These are phyloP conservation scores for Alloplasta piceator DNA, from an alignment of 2,888 invertebrate species.

Conservation along the genomic window DNA sequence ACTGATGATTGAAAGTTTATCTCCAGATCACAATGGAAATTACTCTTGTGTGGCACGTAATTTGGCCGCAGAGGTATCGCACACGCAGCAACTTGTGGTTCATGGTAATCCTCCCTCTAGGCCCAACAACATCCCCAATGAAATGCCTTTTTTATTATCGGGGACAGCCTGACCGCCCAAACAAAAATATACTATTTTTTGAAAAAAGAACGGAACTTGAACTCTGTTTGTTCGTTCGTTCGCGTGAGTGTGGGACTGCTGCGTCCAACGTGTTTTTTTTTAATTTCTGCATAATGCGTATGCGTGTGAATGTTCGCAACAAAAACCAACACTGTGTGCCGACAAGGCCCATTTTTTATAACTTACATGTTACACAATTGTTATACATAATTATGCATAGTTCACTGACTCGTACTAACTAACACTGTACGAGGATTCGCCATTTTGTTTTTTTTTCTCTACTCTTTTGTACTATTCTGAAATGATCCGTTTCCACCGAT, in stretches of 20 bases:
- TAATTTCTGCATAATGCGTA: constrained; percentile 59
- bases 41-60: constrained; percentile 90
- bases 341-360: constrained; percentile 4
- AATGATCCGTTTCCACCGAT: constrained; percentile 19
- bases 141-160: constrained; percentile 67
- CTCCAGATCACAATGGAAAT: constrained; percentile 91
- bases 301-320: constrained; percentile 65
- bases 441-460: background rate
- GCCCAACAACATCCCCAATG: constrained; percentile 70
- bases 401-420: background rate
- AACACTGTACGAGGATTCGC: constrained; percentile 19
- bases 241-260: constrained; percentile 67
- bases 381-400: background rate
- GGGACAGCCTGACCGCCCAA: constrained; percentile 78
- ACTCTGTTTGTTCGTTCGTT: constrained; percentile 69
- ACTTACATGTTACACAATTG: constrained; percentile 11
- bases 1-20: constrained; percentile 90
- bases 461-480: constrained; percentile 4
- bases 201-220: constrained; percentile 12
- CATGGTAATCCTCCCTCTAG: constrained; percentile 88
- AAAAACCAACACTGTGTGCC: constrained; percentile 16
- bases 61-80: constrained; percentile 89
- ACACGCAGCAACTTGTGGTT: constrained; percentile 90
- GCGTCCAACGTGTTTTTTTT: constrained; percentile 61
- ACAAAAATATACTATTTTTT: constrained; percentile 5